phyloP scores from a whole-genome alignment of 2,797 vertebrate genomes.

The Hafferia zeledoni region DNA sequence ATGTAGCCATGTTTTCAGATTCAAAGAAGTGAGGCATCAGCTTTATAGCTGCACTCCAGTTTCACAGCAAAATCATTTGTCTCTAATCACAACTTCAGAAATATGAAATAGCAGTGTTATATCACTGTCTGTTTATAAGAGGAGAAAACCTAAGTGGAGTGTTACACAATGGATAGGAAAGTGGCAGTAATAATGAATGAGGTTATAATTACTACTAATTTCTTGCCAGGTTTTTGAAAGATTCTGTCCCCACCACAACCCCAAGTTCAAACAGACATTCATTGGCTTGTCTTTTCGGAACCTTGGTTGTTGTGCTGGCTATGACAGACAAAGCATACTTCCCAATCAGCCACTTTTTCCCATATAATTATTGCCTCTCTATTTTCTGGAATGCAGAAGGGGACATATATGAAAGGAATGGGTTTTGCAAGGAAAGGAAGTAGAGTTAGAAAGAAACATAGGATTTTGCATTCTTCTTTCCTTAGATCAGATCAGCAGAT shows the following conservation, averaged over 20 bases:
- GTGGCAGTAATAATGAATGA: not conserved
- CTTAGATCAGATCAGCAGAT: slow-evolving; percentile 7
- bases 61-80: not conserved
- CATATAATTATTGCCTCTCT: slow-evolving; percentile 58
- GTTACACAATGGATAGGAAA: not conserved
- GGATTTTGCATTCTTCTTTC: slow-evolving; percentile 27
- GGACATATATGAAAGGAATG: slow-evolving; percentile 44
- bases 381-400: slow-evolving; percentile 31
- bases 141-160: not conserved
- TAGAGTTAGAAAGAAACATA: slow-evolving; percentile 2
- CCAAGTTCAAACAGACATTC: not conserved
- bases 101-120: not conserved
- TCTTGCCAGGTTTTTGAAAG: not conserved
- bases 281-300: not conserved
- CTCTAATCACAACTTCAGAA: not conserved
- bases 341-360: slow-evolving; percentile 38
- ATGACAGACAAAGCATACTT: slow-evolving; percentile 35
- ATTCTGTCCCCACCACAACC: not conserved
- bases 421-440: slow-evolving; percentile 35
- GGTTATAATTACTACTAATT: not conserved
- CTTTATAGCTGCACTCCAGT: not conserved
- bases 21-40: not conserved
- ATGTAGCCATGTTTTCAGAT: not conserved
- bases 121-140: not conserved
- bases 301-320: slow-evolving; percentile 11